phyloP scores from a whole-genome alignment of 1,140 invertebrate species.

The Drosophila dunni region DNA sequence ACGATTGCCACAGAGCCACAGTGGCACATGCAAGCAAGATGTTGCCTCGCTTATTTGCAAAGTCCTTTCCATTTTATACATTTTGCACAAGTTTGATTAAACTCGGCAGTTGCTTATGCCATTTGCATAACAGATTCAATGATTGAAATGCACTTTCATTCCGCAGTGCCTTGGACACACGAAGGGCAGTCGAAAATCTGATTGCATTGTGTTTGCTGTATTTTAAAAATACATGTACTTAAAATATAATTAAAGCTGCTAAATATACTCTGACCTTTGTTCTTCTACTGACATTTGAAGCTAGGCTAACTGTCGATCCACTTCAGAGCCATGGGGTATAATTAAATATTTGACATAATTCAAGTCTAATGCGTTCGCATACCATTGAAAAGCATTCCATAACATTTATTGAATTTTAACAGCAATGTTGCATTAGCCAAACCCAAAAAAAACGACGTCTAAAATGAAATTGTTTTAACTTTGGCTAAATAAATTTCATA shows the following conservation, averaged over 20 bases:
- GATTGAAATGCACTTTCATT: conserved; percentile 6
- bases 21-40: conserved; percentile 19
- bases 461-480: conserved; percentile 10
- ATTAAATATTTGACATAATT: not conserved
- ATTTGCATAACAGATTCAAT: not conserved
- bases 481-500: conserved; percentile 17
- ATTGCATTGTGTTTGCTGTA: not conserved
- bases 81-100: conserved; percentile 23
- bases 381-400: conserved; percentile 6
- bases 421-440: conserved; percentile 5
- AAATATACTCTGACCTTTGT: no score
- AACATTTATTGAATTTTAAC: conserved; percentile 1
- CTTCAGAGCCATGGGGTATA: not conserved
- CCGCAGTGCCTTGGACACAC: no score
- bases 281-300: not conserved
- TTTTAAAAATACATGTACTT: not conserved
- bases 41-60: not conserved
- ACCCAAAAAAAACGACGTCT: not conserved
- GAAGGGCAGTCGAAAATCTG: no score
- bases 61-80: conserved; percentile 10
- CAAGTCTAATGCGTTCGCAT: conserved; percentile 14
- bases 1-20: conserved; percentile 1
- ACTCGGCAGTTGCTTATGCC: conserved; percentile 2
- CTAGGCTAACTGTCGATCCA: not conserved
- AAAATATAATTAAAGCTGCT: not conserved